Evolutionary conservation across 1,140 invertebrate genomes (phyloP).

Genomic region (Hyphantria cunea): DNA sequence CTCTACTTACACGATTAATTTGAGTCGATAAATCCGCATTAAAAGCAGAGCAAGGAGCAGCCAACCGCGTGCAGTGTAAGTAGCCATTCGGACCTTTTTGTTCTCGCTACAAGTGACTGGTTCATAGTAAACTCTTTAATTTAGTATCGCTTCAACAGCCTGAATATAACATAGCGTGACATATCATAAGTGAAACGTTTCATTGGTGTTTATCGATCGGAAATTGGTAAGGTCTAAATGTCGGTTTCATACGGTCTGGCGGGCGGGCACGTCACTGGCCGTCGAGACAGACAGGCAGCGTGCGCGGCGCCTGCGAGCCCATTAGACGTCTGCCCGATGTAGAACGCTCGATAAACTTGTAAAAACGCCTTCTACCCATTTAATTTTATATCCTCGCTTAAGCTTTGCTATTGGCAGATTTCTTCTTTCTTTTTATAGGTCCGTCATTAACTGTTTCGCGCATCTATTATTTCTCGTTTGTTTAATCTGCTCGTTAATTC

Average conservation of each 20-base stretch:
- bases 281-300: slow-evolving; percentile 75
- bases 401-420: slow-evolving; percentile 78
- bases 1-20: slow-evolving; percentile 78
- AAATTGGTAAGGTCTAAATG: slow-evolving; percentile 47
- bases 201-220: slow-evolving; percentile 44
- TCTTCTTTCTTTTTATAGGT: slow-evolving; percentile 66
- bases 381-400: slow-evolving; percentile 78
- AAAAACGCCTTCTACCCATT: slow-evolving; percentile 81
- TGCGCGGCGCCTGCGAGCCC: slow-evolving; percentile 72
- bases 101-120: slow-evolving; percentile 49
- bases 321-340: slow-evolving; percentile 77
- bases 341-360: slow-evolving; percentile 80
- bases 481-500: slow-evolving; percentile 46
- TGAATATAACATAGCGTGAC: slow-evolving; percentile 40
- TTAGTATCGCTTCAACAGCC: slow-evolving; percentile 49
- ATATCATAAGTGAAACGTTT: slow-evolving; percentile 39
- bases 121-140: slow-evolving; percentile 47
- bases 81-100: slow-evolving; percentile 66
- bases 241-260: slow-evolving; percentile 40
- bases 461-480: slow-evolving; percentile 58
- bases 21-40: slow-evolving; percentile 79
- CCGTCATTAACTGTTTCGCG: slow-evolving; percentile 69
- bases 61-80: slow-evolving; percentile 63
- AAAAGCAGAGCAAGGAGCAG: slow-evolving; percentile 68
- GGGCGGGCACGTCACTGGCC: slow-evolving; percentile 56